Evolutionary conservation across 2,888 invertebrate genomes (phyloP).

Genomic region (Acrobasis repandana): DNA sequence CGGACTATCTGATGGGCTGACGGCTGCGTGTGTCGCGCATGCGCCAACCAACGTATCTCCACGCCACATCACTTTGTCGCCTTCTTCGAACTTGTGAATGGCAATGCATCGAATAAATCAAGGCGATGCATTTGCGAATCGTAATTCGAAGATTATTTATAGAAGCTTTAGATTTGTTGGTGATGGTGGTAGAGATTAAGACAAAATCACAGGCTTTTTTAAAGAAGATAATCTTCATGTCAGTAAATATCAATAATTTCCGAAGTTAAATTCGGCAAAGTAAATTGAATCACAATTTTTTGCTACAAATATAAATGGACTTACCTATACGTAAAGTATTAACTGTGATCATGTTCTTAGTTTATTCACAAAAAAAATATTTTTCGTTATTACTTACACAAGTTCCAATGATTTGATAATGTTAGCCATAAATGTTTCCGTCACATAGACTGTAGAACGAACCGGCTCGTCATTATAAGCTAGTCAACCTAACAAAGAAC

Average conservation of each 20-base stretch:
- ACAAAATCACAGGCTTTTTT: no score
- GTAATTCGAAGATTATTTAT: background rate
- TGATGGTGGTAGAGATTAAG: no score
- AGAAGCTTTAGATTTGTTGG: background rate
- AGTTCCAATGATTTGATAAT: no score
- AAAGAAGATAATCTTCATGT: no score
- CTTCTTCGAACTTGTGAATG: conserved; percentile 19
- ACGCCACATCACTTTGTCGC: conserved; percentile 22
- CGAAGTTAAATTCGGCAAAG: no score
- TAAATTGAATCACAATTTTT: no score
- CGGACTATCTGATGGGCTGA: conserved; percentile 60
- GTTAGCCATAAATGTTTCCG: background rate
- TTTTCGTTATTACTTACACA: no score
- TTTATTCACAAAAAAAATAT: no score
- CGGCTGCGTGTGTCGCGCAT: conserved; percentile 56
- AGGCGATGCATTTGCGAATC: conserved; percentile 8
- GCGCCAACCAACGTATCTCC: conserved; percentile 32
- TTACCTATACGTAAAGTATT: no score
- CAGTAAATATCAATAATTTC: no score
- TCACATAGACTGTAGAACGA: background rate
- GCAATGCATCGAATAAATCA: conserved; percentile 21
- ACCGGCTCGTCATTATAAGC: background rate
- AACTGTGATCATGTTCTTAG: no score
- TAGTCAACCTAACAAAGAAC: conserved; percentile 6
- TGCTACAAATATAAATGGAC: no score